phyloP scores from a whole-genome alignment of 1,140 invertebrate genomes.

The Charaxes varanes region DNA sequence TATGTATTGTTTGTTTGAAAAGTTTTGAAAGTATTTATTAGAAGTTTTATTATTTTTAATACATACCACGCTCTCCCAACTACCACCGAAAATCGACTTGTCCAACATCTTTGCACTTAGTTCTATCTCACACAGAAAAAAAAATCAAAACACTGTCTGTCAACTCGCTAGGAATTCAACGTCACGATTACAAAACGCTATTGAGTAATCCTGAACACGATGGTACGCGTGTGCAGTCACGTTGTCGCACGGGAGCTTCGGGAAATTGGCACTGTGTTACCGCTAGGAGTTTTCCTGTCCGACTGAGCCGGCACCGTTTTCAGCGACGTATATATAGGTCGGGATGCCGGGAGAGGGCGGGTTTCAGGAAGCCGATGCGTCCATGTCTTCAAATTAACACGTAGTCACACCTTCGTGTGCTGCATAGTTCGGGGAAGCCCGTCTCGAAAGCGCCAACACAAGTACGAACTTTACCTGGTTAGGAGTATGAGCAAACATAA shows the following conservation, averaged over 20 bases:
- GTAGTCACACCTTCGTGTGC: constrained; percentile 46
- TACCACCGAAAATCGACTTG: constrained; percentile 57
- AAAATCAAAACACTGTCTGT: constrained; percentile 26
- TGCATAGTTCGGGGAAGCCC: constrained; percentile 63
- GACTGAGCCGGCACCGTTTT: constrained; percentile 52
- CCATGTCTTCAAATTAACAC: constrained; percentile 55
- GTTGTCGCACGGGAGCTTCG: constrained; percentile 37
- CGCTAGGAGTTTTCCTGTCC: constrained; percentile 47
- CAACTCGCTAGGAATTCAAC: background rate
- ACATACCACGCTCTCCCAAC: constrained; percentile 70
- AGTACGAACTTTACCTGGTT: background rate
- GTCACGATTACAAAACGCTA: constrained; percentile 31
- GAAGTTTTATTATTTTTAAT: too few species aligned
- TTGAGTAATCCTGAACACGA: constrained; percentile 26
- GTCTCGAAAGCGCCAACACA: constrained; percentile 25
- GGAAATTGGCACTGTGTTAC: constrained; percentile 50
- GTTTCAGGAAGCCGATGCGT: constrained; percentile 55
- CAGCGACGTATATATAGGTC: constrained; percentile 63
- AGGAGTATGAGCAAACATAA: too few species aligned
- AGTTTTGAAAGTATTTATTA: too few species aligned
- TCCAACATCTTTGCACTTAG: constrained; percentile 51
- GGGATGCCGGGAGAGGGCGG: constrained; percentile 44
- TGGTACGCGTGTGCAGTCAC: constrained; percentile 39
- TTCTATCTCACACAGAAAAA: constrained; percentile 13
- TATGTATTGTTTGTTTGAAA: too few species aligned